Evolutionary conservation across 2,797 vertebrate species (phyloP).

Genomic region (Poliocrania exsul): DNA sequence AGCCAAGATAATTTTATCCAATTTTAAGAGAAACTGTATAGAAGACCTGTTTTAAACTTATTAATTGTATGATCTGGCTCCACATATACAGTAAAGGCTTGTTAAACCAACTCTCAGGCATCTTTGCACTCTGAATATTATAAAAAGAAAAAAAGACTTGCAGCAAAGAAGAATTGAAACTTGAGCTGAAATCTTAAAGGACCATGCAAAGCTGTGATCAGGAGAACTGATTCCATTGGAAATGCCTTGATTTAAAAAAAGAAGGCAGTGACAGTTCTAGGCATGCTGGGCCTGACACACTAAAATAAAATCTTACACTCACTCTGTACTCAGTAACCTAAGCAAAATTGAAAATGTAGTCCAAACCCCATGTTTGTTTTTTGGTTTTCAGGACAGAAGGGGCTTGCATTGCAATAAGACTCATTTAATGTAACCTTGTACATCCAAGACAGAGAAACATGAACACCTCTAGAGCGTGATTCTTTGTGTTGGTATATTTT

Average conservation of each 20-base stretch:
- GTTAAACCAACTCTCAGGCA: background rate
- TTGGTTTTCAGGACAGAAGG: background rate
- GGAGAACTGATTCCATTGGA: background rate
- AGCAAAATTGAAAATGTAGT: background rate
- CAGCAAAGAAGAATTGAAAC: background rate
- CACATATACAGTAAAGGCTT: background rate
- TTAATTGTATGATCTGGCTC: background rate
- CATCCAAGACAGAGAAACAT: background rate
- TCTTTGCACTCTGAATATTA: background rate
- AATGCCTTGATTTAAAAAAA: background rate
- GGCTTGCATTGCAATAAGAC: background rate
- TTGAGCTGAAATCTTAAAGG: background rate
- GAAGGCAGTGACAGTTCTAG: background rate
- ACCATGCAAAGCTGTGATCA: background rate
- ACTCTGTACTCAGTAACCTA: background rate
- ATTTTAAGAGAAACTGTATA: background rate
- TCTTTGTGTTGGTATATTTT: background rate
- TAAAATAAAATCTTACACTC: background rate
- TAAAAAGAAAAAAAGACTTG: background rate
- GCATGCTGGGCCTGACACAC: background rate
- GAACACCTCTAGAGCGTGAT: background rate
- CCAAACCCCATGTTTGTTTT: background rate
- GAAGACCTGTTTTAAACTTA: background rate
- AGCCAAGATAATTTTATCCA: background rate
- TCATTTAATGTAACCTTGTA: background rate